Percentiles rank a stretch among this genome's conserved stretches.
Conservation (phyloP, 2,888 invertebrate species). For the Ctena decussata region DNA sequence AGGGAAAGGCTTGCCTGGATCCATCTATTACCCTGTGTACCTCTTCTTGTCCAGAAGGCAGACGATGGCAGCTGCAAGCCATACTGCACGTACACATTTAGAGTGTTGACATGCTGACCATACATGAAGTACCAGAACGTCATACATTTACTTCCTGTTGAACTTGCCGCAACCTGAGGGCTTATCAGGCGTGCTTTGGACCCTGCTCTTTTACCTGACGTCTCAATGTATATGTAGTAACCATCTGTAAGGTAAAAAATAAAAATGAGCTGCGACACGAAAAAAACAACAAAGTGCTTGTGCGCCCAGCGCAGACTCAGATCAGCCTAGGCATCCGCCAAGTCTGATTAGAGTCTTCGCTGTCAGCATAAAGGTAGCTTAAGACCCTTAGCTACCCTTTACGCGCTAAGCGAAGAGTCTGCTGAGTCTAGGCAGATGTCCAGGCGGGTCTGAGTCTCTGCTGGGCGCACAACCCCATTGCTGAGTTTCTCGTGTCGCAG, state of each 20-base stretch:
- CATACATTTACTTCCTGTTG: conserved; percentile 73
- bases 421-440: too few relatives aligned
- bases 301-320: too few relatives aligned
- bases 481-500: too few relatives aligned
- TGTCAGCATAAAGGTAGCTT: too few relatives aligned
- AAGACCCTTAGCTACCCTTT: too few relatives aligned
- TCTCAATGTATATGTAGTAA: conserved; percentile 82
- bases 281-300: too few relatives aligned
- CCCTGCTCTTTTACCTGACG: conserved; percentile 65
- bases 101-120: conserved; percentile 72
- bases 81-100: conserved; percentile 74
- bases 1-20: conserved; percentile 66
- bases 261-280: too few relatives aligned
- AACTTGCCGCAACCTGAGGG: conserved; percentile 64
- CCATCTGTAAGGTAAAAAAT: conserved; percentile 75
- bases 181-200: conserved; percentile 79
- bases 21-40: conserved; percentile 82
- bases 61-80: conserved; percentile 65
- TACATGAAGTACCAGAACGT: conserved; percentile 83
- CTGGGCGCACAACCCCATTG: too few relatives aligned
- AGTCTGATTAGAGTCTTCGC: too few relatives aligned
- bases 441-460: too few relatives aligned
- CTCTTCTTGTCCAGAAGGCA: conserved; percentile 75
- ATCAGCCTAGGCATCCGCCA: too few relatives aligned
- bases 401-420: too few relatives aligned